Evolutionary conservation across 2,888 invertebrate genomes (phyloP), one percentile per base, ranked within the genome.

Genomic region (Athalia cordata): DNA sequence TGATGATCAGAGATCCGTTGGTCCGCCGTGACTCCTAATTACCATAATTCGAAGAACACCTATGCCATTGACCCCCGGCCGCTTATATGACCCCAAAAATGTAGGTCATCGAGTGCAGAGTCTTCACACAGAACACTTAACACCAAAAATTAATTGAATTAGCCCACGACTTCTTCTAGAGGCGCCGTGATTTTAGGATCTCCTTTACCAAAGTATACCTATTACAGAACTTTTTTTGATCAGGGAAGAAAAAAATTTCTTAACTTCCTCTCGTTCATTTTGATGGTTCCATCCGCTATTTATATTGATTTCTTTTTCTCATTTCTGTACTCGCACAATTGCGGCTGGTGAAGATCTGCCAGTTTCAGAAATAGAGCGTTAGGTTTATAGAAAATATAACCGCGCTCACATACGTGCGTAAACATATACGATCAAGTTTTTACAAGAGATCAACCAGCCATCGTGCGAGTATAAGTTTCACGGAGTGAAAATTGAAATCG

Each of bases 51-150:
- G 13, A 13, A 47, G 66, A 49, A 15, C 47, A 66, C 8, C 66
- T 47, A 64, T 64, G 45, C 64, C 49, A 49, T 66, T 66, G 13
- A 66, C 49, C 49, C 49, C 66, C 15, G 8, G 66, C n/a, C n/a
- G n/a, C 8, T 29, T 29, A 66, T 47, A 66, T 7, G 49, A 66
- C 47, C 49, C 47, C 29, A 15, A 66, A 49, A 7, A 66, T 29
- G 66, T 66, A 45, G n/a, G 66, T 15, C 66, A 49, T 29, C 29
- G 29, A 29, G 29, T 29, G 29, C 29, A 8, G 13, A 49, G n/a
- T 49, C 47, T 66, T 66, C 15, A 66, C 49, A 49, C 13, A 7
- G 49, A 66, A 66, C 65, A 66, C 5, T 49, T 66, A 49, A 49
- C 3, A 65, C 29, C 29, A 8, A 66, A 15, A 49, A 13, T 3